Base-by-base conservation (phyloP, 2,888 invertebrate species). In the Nasonovia ribisnigri region DNA sequence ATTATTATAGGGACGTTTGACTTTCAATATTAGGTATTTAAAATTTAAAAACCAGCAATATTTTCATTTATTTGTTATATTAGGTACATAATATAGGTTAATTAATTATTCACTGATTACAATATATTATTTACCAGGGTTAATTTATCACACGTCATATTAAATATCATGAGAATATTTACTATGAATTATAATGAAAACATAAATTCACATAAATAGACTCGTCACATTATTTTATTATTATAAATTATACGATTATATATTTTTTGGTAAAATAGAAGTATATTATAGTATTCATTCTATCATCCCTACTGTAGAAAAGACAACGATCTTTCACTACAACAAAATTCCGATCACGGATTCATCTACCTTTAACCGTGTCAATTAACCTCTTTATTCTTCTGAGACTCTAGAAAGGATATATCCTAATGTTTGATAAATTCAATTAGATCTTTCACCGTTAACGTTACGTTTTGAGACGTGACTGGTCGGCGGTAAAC, bases 391-490 rank as follows among this genome's bases (percentile, higher is more conserved):
- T 84, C 88, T 77, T 36, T 90, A 51, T 88, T 77, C 26, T 93
- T 89, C 10, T 16, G 29, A 57, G 46, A 48, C 43, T 48, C 46
- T 36, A 8, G 26, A 57, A 88, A 88, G 54, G 57, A 90, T 84
- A 84, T 36, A 84, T 84, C 57, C 36, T 48, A 57, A 88, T 89
- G 84, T 57, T 90, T 57, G 57, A 93, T 84, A 90, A 93, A 93
- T 93, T 90, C 57, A 93, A 93, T 93, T 90, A 90, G 90, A 77
- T 93, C 46, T 84, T 86, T 93, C 90, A 46, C 11, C 67, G n/a
- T 54, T 84, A 92, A 90, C 60, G 57, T 89, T 90, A 90, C 57
- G n/a, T 93, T 46, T n/a, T n/a, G 16, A 93, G 8, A 93, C 89
- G 90, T 93, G 93, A 93, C 93, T 46, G 84, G 90, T 48, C 36